A percentile compares a stretch with the other conserved stretches of the same genome.
Conservation (phyloP, 2,797 vertebrate genomes). For the Vultur gryphus region DNA sequence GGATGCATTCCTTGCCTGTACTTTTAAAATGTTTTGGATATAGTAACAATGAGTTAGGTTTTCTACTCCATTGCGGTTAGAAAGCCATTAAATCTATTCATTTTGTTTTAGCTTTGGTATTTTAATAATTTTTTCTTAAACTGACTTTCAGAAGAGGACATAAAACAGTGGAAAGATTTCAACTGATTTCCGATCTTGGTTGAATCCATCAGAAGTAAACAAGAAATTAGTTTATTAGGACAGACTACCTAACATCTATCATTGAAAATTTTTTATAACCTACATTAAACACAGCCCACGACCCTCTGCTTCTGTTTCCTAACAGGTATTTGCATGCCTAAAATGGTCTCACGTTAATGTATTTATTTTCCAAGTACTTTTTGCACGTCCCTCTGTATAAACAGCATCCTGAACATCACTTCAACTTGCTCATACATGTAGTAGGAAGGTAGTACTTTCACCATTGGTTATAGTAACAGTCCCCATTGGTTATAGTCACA, state of each 20-base stretch:
- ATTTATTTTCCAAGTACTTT: neutral
- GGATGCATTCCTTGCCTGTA: conserved; percentile 61
- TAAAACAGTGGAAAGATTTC: conserved; percentile 25
- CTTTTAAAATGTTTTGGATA: conserved; percentile 60
- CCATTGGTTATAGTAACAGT: neutral
- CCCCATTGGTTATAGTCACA: neutral
- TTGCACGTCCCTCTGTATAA: neutral
- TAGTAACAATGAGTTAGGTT: conserved; percentile 43
- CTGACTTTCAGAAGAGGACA: neutral
- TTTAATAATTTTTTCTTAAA: conserved; percentile 55
- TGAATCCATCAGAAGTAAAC: neutral
- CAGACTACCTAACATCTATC: neutral
- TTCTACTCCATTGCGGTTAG: conserved; percentile 3
- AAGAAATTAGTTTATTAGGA: neutral
- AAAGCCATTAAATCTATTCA: conserved; percentile 43
- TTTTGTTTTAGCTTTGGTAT: neutral
- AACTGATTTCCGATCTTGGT: conserved; percentile 27
- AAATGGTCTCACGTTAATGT: neutral
- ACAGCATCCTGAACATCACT: neutral
- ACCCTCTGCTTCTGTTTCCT: neutral
- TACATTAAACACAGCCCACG: fast-evolving
- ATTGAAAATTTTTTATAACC: neutral
- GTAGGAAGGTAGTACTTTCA: neutral
- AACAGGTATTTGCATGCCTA: neutral
- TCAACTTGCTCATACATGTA: neutral